Percentiles rank a stretch among this genome's conserved stretches.
Conservation (phyloP, 2,113 vertebrate species). For the Alethe castanea region DNA sequence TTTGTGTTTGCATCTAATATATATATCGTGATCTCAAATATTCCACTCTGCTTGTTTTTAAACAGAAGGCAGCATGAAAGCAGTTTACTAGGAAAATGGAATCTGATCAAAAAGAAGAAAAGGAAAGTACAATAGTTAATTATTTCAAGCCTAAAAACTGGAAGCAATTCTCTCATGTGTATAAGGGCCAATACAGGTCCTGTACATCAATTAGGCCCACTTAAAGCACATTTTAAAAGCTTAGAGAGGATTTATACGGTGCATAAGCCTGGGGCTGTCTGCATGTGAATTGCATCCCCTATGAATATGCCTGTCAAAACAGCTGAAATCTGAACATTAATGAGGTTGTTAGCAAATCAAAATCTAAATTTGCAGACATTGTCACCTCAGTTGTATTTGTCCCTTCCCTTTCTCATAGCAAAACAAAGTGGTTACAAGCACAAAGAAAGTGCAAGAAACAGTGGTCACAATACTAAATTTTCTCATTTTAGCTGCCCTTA, state of each 20-base stretch:
- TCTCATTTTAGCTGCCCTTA: neutral
- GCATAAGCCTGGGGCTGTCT: constrained; percentile 25
- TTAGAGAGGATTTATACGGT: constrained; percentile 27
- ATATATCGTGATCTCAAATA: neutral
- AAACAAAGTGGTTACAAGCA: neutral
- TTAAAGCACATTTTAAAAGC: constrained; percentile 37
- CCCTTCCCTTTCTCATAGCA: neutral
- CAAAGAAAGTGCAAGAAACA: neutral
- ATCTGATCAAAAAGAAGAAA: neutral
- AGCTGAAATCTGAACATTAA: constrained; percentile 43
- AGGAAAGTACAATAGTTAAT: neutral
- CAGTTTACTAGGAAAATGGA: neutral
- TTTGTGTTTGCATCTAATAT: neutral
- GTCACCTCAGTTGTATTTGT: neutral
- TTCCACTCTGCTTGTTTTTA: neutral
- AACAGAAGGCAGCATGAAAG: neutral
- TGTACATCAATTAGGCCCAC: constrained; percentile 35
- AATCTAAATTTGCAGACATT: neutral
- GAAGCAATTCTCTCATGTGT: neutral
- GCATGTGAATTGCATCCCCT: neutral
- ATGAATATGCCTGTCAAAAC: constrained; percentile 22
- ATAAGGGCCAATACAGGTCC: constrained; percentile 1
- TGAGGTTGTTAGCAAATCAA: constrained; percentile 29
- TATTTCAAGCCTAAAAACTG: neutral
- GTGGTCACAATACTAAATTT: neutral